Evolutionary conservation across 2,797 vertebrate species (phyloP), one percentile per base, ranked within the genome.

Genomic region (Gallinago stenura): DNA sequence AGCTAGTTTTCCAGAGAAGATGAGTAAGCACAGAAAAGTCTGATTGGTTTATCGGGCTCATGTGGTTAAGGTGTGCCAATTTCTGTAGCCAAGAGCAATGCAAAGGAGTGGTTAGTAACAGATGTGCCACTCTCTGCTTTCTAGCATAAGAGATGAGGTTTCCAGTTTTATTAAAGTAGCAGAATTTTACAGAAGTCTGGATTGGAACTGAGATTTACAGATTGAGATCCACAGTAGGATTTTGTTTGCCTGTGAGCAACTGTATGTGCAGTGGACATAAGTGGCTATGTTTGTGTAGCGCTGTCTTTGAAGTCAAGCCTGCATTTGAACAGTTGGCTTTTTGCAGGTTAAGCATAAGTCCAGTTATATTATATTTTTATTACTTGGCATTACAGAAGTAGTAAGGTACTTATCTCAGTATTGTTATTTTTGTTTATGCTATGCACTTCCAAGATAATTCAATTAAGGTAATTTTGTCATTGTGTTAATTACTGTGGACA

Each of bases 61-160:
- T 80, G 93, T 80, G 60, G 22, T 80, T 93, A 90, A 85, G 89
- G 56, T 92, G 57, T 85, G 92, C 93, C 90, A 97, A 80, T 73
- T 89, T 83, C 39, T 70, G 51, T 7, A 82, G 93, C 83, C 73
- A 89, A 89, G 46, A 94, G 80, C 83, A 82, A 57, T 87, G 48
- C 43, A 79, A 87, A 90, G 35, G 45, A 77, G 16, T 1, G 39
- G 60, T 94, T 93, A 89, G 60, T n/a, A 73, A 58, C 66, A 83
- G 72, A 91, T 82, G 39, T 76, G 51, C 46, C 26, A n/a, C 22
- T 39, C 20, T 91, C 54, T 89, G 73, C 35, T 92, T 84, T 73
- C 66, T 85, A 87, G 62, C 22, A 48, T 66, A 72, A 73, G 10
- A 77, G 68, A 79, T 62, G 51, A 82, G 28, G 50, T 86, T 86